Conservation (phyloP, 2,888 invertebrate species). For the Druceiella hillmani region DNA sequence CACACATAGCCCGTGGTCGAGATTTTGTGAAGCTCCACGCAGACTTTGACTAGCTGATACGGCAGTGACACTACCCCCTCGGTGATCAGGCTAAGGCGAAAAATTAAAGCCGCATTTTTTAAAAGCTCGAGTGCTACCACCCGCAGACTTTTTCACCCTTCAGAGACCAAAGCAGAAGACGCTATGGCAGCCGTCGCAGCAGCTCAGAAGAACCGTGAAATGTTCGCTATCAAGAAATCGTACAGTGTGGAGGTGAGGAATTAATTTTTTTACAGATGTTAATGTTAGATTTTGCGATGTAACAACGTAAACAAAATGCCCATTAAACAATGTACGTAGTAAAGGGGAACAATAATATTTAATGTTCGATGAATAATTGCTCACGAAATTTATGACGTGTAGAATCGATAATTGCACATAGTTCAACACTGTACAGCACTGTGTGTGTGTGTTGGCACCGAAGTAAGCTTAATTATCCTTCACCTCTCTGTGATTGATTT, state of each 20-base stretch:
- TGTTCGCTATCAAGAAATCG: constrained; percentile 96
- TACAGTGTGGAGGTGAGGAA: constrained; percentile 93
- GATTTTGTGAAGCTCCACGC: constrained; percentile 48
- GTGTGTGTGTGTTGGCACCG: no score
- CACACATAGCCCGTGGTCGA: constrained; percentile 56
- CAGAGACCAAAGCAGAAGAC: constrained; percentile 27
- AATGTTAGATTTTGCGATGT: constrained; percentile 6
- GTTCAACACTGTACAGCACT: no score
- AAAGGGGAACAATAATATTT: no score
- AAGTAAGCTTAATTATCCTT: no score
- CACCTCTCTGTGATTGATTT: no score
- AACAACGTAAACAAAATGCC: neutral
- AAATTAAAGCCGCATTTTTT: constrained; percentile 35
- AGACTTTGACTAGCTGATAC: constrained; percentile 51
- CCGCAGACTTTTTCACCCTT: constrained; percentile 4
- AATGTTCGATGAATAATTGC: no score
- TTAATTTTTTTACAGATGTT: no score
- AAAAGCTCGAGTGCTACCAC: constrained; percentile 34
- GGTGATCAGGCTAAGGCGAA: constrained; percentile 42
- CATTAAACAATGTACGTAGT: no score
- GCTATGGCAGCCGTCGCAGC: constrained; percentile 87
- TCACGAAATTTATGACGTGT: no score
- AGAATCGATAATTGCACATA: no score
- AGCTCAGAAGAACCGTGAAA: constrained; percentile 90
- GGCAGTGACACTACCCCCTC: constrained; percentile 42